Evolutionary conservation across 2,113 vertebrate genomes (phyloP).

Genomic region (Zapornia atra): DNA sequence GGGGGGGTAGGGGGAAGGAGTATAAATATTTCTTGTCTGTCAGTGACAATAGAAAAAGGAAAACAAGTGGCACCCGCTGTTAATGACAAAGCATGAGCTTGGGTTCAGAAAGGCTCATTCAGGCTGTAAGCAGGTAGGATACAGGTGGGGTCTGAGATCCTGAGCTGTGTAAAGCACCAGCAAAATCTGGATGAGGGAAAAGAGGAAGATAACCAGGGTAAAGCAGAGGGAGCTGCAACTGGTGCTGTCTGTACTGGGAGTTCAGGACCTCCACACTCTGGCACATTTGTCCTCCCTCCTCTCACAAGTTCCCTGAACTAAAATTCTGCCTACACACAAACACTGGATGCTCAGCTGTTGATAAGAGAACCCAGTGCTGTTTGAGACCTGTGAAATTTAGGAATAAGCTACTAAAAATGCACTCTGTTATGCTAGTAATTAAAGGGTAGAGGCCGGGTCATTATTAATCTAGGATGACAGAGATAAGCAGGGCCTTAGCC

Average conservation of each 20-base stretch:
- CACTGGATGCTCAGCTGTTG: not conserved
- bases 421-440: not conserved
- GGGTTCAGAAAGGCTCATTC: not conserved
- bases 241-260: no score
- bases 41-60: not conserved
- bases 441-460: not conserved
- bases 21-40: not conserved
- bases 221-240: not conserved
- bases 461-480: not conserved
- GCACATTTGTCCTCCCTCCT: not conserved
- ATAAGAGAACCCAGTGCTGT: not conserved
- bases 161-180: not conserved
- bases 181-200: not conserved
- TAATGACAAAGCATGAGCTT: not conserved
- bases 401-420: not conserved
- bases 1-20: not conserved
- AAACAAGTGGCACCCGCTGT: not conserved
- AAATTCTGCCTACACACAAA: not conserved
- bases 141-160: not conserved
- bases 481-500: not conserved
- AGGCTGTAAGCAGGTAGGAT: not conserved
- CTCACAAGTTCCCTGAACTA: not conserved
- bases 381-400: not conserved
- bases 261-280: not conserved
- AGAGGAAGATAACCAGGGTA: not conserved